Conservation (phyloP, 2,888 invertebrate species). For the Microplitis deprimator region DNA sequence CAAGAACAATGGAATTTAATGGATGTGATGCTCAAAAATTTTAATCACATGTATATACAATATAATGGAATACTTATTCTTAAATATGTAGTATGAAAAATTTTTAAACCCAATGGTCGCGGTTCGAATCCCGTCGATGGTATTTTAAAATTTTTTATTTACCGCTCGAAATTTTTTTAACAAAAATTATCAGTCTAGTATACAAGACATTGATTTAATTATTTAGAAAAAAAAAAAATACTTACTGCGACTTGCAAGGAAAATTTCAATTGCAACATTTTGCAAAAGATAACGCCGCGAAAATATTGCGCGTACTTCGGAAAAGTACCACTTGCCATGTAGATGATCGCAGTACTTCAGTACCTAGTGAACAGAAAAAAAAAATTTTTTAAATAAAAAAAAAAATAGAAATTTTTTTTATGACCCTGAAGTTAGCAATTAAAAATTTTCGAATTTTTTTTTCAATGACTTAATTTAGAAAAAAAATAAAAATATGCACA, state of each 20-base stretch:
- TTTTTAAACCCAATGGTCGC: neutral
- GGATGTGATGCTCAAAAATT: slow-evolving; percentile 11
- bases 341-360: slow-evolving; percentile 98
- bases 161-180: neutral
- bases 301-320: slow-evolving; percentile 98
- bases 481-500: no score
- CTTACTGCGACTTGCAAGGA: slow-evolving; percentile 98
- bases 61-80: no score
- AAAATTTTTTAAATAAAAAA: slow-evolving; percentile 38
- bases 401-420: no score
- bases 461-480: no score
- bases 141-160: neutral
- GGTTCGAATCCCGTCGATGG: neutral
- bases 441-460: no score
- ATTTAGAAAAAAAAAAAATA: slow-evolving; percentile 57
- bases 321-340: slow-evolving; percentile 99
- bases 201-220: no score
- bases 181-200: neutral
- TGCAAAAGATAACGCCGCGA: slow-evolving; percentile 96
- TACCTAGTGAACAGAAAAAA: slow-evolving; percentile 78
- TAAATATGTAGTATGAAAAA: no score
- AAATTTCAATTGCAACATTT: slow-evolving; percentile 98
- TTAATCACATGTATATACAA: neutral
- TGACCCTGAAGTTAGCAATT: no score
- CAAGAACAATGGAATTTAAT: slow-evolving; percentile 60